These are phyloP conservation scores for Acronicta leporina DNA, from an alignment of 2,888 invertebrate genomes.

Conservation along the genomic window DNA sequence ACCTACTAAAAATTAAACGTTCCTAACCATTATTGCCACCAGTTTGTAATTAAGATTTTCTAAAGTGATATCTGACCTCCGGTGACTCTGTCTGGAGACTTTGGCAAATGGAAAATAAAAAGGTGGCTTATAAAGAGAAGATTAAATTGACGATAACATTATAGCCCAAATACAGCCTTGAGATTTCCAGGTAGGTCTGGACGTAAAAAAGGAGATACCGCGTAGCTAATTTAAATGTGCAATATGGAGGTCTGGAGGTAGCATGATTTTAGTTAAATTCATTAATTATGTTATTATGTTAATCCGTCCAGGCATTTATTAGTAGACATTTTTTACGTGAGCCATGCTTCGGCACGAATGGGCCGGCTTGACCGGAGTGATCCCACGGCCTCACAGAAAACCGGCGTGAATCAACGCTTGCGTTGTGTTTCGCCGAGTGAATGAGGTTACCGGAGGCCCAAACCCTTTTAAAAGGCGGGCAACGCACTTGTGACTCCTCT, in stretches of 20 bases:
- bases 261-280: not conserved
- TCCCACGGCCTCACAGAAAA: no score
- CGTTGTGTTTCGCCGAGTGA: no score
- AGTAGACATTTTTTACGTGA: no score
- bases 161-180: slow-evolving; percentile 24
- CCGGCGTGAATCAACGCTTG: no score
- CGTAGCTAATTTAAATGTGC: not conserved
- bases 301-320: no score
- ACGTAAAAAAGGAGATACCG: slow-evolving; percentile 23
- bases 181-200: slow-evolving; percentile 37
- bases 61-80: slow-evolving; percentile 29
- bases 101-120: slow-evolving; percentile 31
- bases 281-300: no score
- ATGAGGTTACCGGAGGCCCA: no score
- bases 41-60: slow-evolving; percentile 14
- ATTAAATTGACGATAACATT: slow-evolving; percentile 39
- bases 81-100: slow-evolving; percentile 14
- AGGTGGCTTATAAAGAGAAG: slow-evolving; percentile 26
- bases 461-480: no score
- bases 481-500: no score
- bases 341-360: no score
- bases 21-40: slow-evolving; percentile 11
- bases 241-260: slow-evolving; percentile 1
- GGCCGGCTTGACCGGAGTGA: no score
- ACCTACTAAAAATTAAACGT: slow-evolving; percentile 18